Conservation (phyloP, 2,113 vertebrate species). For the Myrmecobius fasciatus region DNA sequence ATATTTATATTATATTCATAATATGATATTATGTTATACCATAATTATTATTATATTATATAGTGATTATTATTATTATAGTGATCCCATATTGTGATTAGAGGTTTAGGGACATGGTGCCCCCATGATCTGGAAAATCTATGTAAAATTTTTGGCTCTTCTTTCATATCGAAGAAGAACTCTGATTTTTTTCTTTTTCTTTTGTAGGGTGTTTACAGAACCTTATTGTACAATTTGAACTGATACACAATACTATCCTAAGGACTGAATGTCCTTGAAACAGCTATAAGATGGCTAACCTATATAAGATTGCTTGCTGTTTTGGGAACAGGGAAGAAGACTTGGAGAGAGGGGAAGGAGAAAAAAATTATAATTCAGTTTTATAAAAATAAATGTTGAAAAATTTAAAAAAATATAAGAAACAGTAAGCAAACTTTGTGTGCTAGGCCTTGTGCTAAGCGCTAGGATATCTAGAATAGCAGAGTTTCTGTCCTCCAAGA, state of each 20-base stretch:
- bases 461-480: not conserved
- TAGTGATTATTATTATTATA: too few relatives aligned
- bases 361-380: too few relatives aligned
- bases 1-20: too few relatives aligned
- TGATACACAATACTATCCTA: not conserved
- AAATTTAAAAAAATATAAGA: not conserved
- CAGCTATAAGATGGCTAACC: not conserved
- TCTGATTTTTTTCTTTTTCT: not conserved
- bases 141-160: not conserved
- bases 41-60: too few relatives aligned
- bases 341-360: too few relatives aligned
- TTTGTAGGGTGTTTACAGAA: not conserved
- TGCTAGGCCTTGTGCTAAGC: not conserved
- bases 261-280: not conserved
- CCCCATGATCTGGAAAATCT: not conserved
- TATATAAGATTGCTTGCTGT: too few relatives aligned
- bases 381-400: too few relatives aligned
- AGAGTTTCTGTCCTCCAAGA: not conserved
- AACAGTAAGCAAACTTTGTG: not conserved
- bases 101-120: not conserved
- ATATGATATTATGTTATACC: too few relatives aligned
- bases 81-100: not conserved
- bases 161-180: not conserved
- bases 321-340: too few relatives aligned
- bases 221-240: not conserved